These are phyloP conservation scores for Oryzias curvinotus DNA, from an alignment of 2,113 vertebrate genomes.

Conservation along the genomic window DNA sequence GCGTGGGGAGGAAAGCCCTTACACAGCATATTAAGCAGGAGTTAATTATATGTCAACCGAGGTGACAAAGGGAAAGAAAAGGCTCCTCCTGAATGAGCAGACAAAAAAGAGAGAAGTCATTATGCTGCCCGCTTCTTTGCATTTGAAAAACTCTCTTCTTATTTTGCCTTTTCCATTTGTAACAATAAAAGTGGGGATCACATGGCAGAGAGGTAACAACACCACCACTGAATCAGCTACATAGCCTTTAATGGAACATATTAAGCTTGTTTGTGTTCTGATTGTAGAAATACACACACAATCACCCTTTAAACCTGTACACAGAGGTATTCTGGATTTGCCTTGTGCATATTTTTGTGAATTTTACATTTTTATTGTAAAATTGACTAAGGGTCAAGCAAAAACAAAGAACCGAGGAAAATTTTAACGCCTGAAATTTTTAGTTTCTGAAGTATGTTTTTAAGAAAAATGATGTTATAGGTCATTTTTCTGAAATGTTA, in stretches of 20 bases:
- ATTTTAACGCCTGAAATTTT: background rate
- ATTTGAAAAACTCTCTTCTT: conserved; percentile 80
- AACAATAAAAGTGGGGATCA: conserved; percentile 61
- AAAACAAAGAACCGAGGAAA: background rate
- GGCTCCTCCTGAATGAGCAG: conserved; percentile 76
- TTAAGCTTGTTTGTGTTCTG: background rate
- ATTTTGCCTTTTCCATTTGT: conserved; percentile 79
- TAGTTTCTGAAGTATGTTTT: background rate
- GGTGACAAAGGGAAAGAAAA: conserved; percentile 80
- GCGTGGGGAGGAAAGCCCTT: conserved; percentile 77
- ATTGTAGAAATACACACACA: background rate
- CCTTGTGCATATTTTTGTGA: background rate
- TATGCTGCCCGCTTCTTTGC: conserved; percentile 79
- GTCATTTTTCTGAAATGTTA: no score
- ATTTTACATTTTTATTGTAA: background rate
- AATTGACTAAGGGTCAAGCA: background rate
- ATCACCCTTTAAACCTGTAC: background rate
- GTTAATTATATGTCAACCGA: conserved; percentile 83
- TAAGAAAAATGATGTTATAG: no score
- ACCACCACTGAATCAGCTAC: conserved; percentile 28
- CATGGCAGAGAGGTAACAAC: conserved; percentile 34
- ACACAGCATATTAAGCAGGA: conserved; percentile 84
- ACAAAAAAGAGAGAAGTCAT: conserved; percentile 81
- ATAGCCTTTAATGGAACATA: conserved; percentile 9
- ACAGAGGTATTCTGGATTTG: background rate